Conservation (phyloP, 2,797 vertebrate genomes). For the Champsocephalus gunnari region DNA sequence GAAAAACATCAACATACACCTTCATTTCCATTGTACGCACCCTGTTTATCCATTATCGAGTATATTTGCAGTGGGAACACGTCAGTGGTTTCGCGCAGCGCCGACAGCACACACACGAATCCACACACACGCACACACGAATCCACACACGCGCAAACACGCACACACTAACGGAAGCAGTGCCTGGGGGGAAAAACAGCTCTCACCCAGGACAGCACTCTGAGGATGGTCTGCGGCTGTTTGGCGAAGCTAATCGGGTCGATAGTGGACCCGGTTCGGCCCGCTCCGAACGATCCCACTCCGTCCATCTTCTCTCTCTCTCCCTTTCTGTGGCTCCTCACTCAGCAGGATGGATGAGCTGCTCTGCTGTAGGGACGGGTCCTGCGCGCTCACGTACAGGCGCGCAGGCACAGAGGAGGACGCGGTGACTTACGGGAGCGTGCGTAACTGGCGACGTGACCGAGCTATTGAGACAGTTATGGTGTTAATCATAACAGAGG, state of each 20-base stretch:
- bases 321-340: conserved; percentile 58
- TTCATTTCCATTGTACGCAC: conserved; percentile 4
- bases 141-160: background rate
- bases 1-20: background rate
- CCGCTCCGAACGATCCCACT: conserved; percentile 95
- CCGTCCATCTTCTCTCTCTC: conserved; percentile 91
- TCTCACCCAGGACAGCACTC: conserved; percentile 93
- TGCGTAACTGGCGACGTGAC: conserved; percentile 10
- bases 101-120: conserved; percentile 54
- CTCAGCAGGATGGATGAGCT: conserved; percentile 69
- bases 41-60: conserved; percentile 37
- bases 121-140: background rate
- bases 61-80: conserved; percentile 59
- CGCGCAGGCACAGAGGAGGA: conserved; percentile 40
- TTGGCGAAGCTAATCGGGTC: conserved; percentile 91
- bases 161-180: conserved; percentile 3
- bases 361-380: conserved; percentile 72
- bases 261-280: conserved; percentile 88
- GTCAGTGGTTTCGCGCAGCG: conserved; percentile 67
- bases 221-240: conserved; percentile 94
- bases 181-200: conserved; percentile 18
- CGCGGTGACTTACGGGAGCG: conserved; percentile 12
- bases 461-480: conserved; percentile 15
- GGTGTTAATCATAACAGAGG: background rate
- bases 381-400: conserved; percentile 58